Evolutionary conservation across 2,888 invertebrate species (phyloP).

Genomic region (Cephonodes hylas): DNA sequence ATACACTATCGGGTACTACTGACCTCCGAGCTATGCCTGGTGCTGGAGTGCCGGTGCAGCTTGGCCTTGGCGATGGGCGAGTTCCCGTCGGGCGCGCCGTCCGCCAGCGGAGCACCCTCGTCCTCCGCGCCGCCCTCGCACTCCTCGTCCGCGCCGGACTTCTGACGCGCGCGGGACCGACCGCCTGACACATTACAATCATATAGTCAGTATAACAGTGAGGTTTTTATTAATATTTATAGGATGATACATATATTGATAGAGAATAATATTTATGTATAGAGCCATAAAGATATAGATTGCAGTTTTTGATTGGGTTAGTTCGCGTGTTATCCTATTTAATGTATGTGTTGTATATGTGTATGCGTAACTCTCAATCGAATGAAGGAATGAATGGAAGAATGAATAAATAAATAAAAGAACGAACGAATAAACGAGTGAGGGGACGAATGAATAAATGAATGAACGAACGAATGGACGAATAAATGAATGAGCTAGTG

Average conservation of each 20-base stretch:
- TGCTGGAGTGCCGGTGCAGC: conserved; percentile 48
- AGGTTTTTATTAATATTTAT: background rate
- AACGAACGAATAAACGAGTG: background rate
- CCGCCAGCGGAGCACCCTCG: conserved; percentile 1
- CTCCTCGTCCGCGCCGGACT: conserved; percentile 18
- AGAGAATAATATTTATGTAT: too few relatives aligned
- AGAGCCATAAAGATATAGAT: background rate
- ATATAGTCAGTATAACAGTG: too few relatives aligned
- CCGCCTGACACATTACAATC: too few relatives aligned
- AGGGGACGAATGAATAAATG: too few relatives aligned
- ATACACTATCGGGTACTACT: too few relatives aligned
- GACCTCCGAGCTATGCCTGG: conserved; percentile 26
- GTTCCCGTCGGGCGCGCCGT: conserved; percentile 36
- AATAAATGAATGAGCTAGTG: background rate
- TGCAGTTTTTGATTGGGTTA: background rate
- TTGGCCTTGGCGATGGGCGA: conserved; percentile 58
- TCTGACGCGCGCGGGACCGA: conserved; percentile 24
- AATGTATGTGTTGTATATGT: background rate
- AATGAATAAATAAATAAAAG: background rate
- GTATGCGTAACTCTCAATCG: background rate
- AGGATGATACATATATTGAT: too few relatives aligned
- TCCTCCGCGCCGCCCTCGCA: background rate
- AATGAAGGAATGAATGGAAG: background rate
- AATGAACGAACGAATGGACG: background rate
- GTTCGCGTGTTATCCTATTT: too few relatives aligned